Base-by-base conservation (phyloP, 1,140 invertebrate species). In the Aphelenchoides fujianensis region DNA sequence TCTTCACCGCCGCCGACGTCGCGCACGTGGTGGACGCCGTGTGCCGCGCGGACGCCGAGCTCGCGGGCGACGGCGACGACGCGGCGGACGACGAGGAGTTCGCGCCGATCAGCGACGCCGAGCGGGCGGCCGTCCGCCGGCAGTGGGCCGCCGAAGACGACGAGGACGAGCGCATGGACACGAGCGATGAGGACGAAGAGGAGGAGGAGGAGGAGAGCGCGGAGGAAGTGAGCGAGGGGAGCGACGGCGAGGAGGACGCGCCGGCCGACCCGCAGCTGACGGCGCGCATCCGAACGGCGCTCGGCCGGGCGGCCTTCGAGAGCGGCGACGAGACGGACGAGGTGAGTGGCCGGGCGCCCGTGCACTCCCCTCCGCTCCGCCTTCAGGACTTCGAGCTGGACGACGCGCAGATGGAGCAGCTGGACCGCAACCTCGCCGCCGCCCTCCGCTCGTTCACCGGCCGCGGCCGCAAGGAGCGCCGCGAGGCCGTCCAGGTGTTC, bases 11-110 rank as follows among this genome's bases (percentile, higher is more conserved):
- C 12, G 23, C 12, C 12, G 41, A 48, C 23, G 41, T 48, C 23
- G 41, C 12, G 41, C 41, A 48, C 41, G 12, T 48, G 41, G 41
- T 48, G 12, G 41, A 48, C 12, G 41, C 12, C 23, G 23, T 48
- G 12, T 48, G 41, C 23, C 41, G 41, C 23, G 12, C 41, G 0
- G 67, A 32, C 3, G 5, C 23, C 12, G 66, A 68, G 0, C 5
- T 68, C 19, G 12, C 16, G 2, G 37, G 23, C 16, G 68, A 63
- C 16, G 68, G 27, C 23, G 68, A 48, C 12, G 41, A 48, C 23
- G 23, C 23, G 41, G 23, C 30, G 37, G 68, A 69, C 28, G 68
- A 69, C 34, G 68, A 69, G 28, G 68, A 69, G 41, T 69, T 69
- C 23, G 32, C 28, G 0, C 68, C 68, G 0, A 69, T 69, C 36